Conservation (phyloP, 2,888 invertebrate genomes). For the Portevinia maculata region DNA sequence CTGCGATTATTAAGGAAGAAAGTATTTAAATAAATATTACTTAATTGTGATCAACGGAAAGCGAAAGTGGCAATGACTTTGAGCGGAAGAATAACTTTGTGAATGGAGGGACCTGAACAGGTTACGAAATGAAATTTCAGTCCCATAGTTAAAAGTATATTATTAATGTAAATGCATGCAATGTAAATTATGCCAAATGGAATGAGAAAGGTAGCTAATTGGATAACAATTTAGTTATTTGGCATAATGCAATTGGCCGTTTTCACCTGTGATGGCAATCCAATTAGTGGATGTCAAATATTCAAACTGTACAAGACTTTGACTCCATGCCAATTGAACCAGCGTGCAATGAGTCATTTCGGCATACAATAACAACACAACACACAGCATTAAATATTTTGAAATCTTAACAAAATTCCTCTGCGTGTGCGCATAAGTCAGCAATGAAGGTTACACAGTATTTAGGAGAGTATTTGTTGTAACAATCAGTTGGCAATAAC, state of each 20-base stretch:
- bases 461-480: too few species aligned
- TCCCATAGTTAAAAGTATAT: conserved; percentile 18
- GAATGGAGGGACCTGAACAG: neutral
- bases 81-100: conserved; percentile 37
- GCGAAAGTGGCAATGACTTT: conserved; percentile 36
- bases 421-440: too few species aligned
- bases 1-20: conserved; percentile 37
- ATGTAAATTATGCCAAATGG: conserved; percentile 2
- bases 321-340: too few species aligned
- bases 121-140: conserved; percentile 18
- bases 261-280: neutral
- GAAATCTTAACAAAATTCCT: too few species aligned
- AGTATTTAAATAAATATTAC: conserved; percentile 42
- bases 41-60: conserved; percentile 40
- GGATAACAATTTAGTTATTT: neutral
- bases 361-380: too few species aligned
- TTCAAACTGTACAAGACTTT: neutral
- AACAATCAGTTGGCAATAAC: too few species aligned
- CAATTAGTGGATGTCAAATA: neutral
- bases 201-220: conserved; percentile 10
- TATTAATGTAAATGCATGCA: conserved; percentile 16
- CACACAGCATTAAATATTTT: too few species aligned
- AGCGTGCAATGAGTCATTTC: neutral
- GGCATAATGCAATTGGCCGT: neutral
- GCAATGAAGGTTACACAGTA: too few species aligned